Evolutionary conservation across 2,113 vertebrate genomes (phyloP), one percentile per base, ranked within the genome.

Genomic region (Cynopterus brachyotis): DNA sequence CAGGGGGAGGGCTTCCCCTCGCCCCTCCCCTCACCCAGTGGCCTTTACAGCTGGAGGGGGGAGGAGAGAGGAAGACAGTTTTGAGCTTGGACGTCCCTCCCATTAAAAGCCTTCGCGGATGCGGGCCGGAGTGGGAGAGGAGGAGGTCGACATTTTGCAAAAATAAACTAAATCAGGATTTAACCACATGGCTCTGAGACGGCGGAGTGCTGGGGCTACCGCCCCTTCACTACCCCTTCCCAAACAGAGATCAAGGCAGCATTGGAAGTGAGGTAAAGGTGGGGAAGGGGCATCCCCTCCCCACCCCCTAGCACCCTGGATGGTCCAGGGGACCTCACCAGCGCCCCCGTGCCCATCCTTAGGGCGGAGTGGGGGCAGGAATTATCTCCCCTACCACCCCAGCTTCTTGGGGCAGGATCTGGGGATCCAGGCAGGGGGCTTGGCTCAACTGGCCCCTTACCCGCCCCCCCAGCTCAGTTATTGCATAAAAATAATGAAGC

Each of bases 211-310:
- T 60, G 95, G 67, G 83, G 67, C 80, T 50, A 22, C 89, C 62
- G 64, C 93, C 92, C 95, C 93, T 83, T 78, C 80, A 64, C 91
- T 91, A 87, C 82, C 62, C 85, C 93, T 92, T 97, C 97, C 95
- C 95, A 96, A 89, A 96, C 97, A 94, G 79, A 94, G 96, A 97
- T 95, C 97, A 97, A 98, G 97, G 96, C 98, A 97, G 97, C 98
- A 95, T 97, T 96, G 96, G 97, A 97, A 98, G 98, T 98, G 98
- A 98, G 97, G 98, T 98, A 97, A 98, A 97, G 96, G 98, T 47
- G 42, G 80, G 94, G 87, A 97, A 95, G 94, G 80, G 78, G 73
- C 37, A 35, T 95, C 94, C 97, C 95, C 95, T 95, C 93, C 88
- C 96, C 97, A 96, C 92, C 97, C 96, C 96, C 97, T 96, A 97